These are phyloP conservation scores for Patiria pectinifera DNA, from an alignment of 53 echinoderm and acorn worm genomes.

Conservation along the genomic window DNA sequence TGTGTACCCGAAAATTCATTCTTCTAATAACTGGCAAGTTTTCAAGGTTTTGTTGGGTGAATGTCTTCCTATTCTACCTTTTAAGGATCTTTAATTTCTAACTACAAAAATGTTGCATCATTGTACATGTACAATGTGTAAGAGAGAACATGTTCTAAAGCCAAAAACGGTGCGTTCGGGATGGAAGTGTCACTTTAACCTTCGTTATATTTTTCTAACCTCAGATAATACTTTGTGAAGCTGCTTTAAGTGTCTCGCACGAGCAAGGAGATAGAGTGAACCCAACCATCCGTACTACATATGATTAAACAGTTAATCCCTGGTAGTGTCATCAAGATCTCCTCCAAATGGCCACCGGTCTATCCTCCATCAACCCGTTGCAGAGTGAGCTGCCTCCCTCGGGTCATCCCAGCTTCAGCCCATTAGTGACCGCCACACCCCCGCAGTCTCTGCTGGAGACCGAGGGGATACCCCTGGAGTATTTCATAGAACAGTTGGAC, in stretches of 20 bases:
- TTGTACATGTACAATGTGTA: no score
- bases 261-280: not conserved
- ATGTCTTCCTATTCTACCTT: no score
- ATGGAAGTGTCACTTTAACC: no score
- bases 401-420: slow-evolving; percentile 20
- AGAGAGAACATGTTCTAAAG: no score
- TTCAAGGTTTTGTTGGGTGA: no score
- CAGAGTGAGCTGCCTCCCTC: not conserved
- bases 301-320: not conserved
- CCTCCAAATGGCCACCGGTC: slow-evolving; percentile 9
- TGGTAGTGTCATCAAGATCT: not conserved
- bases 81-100: no score
- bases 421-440: slow-evolving; percentile 2
- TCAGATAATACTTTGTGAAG: no score
- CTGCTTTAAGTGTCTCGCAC: not conserved
- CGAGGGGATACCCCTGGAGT: slow-evolving; percentile 25
- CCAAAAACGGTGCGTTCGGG: no score
- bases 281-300: not conserved
- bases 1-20: no score
- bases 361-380: not conserved
- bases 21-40: no score
- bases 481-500: slow-evolving; percentile 14
- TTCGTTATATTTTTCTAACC: no score
- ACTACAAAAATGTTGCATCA: no score
- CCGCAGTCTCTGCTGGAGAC: slow-evolving; percentile 34